These are phyloP conservation scores for Proales similis DNA, from an alignment of 1,140 invertebrate species.

Conservation along the genomic window DNA sequence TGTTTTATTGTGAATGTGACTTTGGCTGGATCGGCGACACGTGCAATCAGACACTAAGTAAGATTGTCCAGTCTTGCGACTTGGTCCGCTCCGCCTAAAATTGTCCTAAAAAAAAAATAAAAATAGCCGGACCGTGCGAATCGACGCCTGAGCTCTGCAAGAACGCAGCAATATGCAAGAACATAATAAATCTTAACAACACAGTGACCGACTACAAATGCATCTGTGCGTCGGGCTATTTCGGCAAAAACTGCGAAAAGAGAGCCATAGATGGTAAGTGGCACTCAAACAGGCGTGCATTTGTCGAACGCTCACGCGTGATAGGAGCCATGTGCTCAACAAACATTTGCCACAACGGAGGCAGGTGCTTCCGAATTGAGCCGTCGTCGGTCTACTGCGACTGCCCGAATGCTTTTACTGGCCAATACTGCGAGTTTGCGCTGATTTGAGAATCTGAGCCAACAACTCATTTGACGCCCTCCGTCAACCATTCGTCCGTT, in stretches of 20 bases:
- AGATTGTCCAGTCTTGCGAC: neutral
- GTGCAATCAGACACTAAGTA: constrained; percentile 8
- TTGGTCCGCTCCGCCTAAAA: neutral
- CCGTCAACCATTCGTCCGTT: too few relatives aligned
- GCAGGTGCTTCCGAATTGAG: too few relatives aligned
- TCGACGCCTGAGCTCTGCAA: constrained; percentile 62
- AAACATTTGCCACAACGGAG: constrained; percentile 15
- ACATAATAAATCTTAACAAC: constrained; percentile 66
- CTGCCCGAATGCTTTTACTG: too few relatives aligned
- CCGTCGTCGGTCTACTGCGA: too few relatives aligned
- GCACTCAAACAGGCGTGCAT: too few relatives aligned
- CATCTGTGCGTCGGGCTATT: constrained; percentile 66
- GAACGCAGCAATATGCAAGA: constrained; percentile 83
- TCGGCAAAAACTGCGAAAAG: constrained; percentile 45
- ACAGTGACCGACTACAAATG: constrained; percentile 65
- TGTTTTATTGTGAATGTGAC: constrained; percentile 19
- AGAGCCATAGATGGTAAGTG: too few relatives aligned
- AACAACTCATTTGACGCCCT: too few relatives aligned
- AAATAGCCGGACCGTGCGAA: neutral
- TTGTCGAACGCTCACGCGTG: too few relatives aligned
- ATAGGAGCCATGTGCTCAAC: too few relatives aligned
- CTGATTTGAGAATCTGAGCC: too few relatives aligned
- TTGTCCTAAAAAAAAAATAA: too few relatives aligned
- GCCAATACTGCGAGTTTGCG: too few relatives aligned
- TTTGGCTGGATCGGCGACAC: neutral